A percentile compares a stretch with the other conserved stretches of the same genome.
Conservation (phyloP, 2,797 vertebrate genomes). For the Anguilla pacifica region DNA sequence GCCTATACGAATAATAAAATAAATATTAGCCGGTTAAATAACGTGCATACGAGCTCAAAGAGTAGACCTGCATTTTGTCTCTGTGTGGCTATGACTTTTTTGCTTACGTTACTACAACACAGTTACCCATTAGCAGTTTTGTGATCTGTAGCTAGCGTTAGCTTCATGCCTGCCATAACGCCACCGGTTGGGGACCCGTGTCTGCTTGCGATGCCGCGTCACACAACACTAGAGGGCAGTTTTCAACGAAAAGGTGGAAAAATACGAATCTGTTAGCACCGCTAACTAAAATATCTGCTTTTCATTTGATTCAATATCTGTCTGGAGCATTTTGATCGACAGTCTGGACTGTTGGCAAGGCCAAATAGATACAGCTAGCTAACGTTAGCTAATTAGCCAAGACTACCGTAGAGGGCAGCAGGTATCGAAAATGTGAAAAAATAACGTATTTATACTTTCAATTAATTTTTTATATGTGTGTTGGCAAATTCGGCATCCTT, state of each 20-base stretch:
- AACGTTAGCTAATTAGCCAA: constrained; percentile 8
- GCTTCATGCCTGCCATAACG: neutral
- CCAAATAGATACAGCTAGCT: neutral
- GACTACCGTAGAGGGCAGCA: constrained; percentile 25
- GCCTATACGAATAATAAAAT: neutral
- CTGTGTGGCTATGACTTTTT: neutral
- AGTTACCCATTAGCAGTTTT: neutral
- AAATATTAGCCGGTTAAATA: neutral
- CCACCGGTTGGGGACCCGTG: neutral
- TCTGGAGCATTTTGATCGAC: neutral
- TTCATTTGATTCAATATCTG: neutral
- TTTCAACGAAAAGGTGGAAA: neutral
- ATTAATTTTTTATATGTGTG: neutral
- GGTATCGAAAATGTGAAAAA: constrained; percentile 18
- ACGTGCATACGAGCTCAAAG: neutral
- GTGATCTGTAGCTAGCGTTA: neutral
- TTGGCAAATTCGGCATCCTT: neutral
- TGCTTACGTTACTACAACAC: neutral
- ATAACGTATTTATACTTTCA: neutral
- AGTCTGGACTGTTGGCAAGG: neutral
- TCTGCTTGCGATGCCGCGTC: constrained; percentile 19
- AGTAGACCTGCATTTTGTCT: neutral
- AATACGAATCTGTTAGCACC: neutral
- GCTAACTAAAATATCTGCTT: neutral
- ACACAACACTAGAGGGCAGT: constrained; percentile 30